Evolutionary conservation across 2,888 invertebrate species (phyloP), one percentile per base, ranked within the genome.

Genomic region (Lomographa bimaculata): DNA sequence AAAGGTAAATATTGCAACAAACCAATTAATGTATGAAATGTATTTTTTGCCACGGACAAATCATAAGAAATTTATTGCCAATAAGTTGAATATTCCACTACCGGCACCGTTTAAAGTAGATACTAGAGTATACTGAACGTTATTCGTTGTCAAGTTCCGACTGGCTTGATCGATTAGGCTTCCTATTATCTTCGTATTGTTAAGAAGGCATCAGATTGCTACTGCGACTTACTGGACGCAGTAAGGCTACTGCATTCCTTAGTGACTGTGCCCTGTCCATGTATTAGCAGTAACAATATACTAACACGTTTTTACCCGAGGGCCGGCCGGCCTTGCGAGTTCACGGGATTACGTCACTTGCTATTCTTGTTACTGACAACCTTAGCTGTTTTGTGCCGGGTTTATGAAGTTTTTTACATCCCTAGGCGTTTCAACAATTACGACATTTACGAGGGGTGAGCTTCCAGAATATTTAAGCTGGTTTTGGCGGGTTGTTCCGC

Each of bases 211-310:
- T n/a, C n/a, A n/a, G n/a, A n/a, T n/a, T n/a, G n/a, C n/a, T n/a
- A n/a, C n/a, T n/a, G n/a, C n/a, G n/a, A n/a, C n/a, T n/a, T n/a
- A n/a, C n/a, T n/a, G n/a, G n/a, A n/a, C n/a, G n/a, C n/a, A n/a
- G n/a, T n/a, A n/a, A n/a, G n/a, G n/a, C n/a, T n/a, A 25, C 42
- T 28, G 30, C 5, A 6, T 16, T 10, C 7, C 27, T 7, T 7
- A 18, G n/a, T 8, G 5, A 21, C 43, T 38, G 34, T 39, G 39
- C 21, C 18, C 21, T 11, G 16, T 39, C 40, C 47, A 35, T 52
- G 53, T 63, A 67, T 67, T 67, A 64, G 58, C 60, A 61, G 60
- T 66, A 67, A 70, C 67, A 64, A 65, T 66, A 60, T 59, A 54
- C 57, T 50, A 55, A 65, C 70, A 68, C 56, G 58, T 62, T 67